phyloP scores from a whole-genome alignment of 1,140 invertebrate species.

The Aculops lycopersici region DNA sequence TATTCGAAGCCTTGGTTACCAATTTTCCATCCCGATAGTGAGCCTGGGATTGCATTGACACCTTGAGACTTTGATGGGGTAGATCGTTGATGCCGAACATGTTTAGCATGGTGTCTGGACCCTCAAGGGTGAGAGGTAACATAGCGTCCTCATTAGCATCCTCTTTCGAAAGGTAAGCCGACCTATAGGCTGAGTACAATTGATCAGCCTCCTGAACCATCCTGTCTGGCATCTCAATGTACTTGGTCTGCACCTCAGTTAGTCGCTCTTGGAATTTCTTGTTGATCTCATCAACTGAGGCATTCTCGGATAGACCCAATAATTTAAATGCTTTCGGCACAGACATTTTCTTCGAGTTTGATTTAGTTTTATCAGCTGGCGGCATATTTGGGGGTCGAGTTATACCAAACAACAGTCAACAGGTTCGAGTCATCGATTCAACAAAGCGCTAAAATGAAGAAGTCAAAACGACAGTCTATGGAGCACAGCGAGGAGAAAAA shows the following conservation, averaged over 20 bases:
- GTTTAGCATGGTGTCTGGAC: background rate
- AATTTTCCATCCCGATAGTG: background rate
- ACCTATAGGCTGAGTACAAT: background rate
- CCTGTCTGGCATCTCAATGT: background rate
- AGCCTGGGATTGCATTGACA: background rate
- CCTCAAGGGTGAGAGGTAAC: background rate
- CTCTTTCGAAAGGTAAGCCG: background rate
- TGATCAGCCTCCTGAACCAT: background rate
- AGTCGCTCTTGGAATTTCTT: background rate
- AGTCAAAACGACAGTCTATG: too few species aligned
- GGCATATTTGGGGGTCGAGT: too few species aligned
- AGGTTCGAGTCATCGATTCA: too few species aligned
- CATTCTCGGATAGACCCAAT: background rate
- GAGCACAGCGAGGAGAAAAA: too few species aligned
- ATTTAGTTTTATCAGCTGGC: too few species aligned
- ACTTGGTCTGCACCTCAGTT: background rate
- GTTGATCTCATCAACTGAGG: background rate
- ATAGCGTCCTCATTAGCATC: background rate
- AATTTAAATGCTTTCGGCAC: too few species aligned
- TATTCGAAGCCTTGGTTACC: background rate
- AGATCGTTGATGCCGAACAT: background rate
- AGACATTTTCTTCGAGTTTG: too few species aligned
- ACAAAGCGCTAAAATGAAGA: too few species aligned
- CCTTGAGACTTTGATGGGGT: background rate
- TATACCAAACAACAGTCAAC: too few species aligned